A percentile compares a stretch with the other conserved stretches of the same genome.
Evolutionary conservation across 2,113 vertebrate genomes (phyloP).

Genomic region (Urocolius indicus): DNA sequence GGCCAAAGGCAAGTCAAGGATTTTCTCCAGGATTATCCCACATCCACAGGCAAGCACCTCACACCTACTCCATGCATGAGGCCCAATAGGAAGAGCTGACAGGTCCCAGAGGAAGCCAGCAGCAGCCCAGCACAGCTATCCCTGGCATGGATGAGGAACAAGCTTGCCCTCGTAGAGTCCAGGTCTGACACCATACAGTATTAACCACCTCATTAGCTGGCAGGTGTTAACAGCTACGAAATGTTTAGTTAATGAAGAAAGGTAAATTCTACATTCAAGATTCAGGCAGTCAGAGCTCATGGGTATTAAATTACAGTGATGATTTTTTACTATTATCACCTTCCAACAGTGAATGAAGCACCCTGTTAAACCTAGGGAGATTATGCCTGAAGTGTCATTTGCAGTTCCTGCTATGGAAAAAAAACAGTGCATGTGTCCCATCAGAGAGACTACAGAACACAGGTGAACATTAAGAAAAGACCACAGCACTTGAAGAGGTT

Average conservation of each 20-base stretch:
- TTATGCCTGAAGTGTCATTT: not conserved
- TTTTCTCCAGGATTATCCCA: not conserved
- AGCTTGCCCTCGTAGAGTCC: not conserved
- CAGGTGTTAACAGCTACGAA: not conserved
- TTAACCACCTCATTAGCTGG: not conserved
- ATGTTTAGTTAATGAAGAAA: not conserved
- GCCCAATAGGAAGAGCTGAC: fast-evolving
- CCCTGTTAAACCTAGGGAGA: not conserved
- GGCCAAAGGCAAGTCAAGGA: not conserved
- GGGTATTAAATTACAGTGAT: not conserved
- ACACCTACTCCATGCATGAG: not conserved
- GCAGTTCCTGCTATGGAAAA: not conserved
- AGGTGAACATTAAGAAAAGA: not conserved
- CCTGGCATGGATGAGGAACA: not conserved
- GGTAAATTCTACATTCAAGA: not conserved
- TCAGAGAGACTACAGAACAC: not conserved
- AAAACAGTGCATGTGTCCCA: not conserved
- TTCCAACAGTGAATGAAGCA: not conserved
- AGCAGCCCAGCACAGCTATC: not conserved
- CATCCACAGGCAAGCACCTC: not conserved
- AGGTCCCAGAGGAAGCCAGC: not conserved
- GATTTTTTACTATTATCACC: not conserved
- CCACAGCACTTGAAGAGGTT: not conserved
- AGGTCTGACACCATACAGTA: not conserved
- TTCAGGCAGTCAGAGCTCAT: not conserved